These are phyloP conservation scores for Hermatobates lingyangjiaoensis DNA, from an alignment of 1,140 invertebrate species.

Conservation along the genomic window DNA sequence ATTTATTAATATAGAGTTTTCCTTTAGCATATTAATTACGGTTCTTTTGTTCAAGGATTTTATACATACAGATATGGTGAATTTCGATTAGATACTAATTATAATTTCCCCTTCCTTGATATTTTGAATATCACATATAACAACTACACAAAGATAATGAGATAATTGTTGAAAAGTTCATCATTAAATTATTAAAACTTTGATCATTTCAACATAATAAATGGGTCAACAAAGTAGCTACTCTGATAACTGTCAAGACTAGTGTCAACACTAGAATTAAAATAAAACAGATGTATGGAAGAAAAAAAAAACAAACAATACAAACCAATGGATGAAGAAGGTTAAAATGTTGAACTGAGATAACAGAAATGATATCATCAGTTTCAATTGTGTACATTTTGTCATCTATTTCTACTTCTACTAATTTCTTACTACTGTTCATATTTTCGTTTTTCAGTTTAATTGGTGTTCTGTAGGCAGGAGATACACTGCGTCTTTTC, in stretches of 20 bases:
- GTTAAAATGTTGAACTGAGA: conserved; percentile 40
- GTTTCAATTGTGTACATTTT: conserved; percentile 37
- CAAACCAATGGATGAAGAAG: conserved; percentile 4
- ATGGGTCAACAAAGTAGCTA: neutral
- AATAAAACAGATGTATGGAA: neutral
- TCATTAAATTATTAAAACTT: neutral
- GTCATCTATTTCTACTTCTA: conserved; percentile 68
- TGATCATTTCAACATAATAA: neutral
- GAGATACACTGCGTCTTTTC: too few relatives aligned
- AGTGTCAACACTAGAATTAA: neutral
- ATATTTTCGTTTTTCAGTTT: too few relatives aligned
- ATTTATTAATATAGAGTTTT: too few relatives aligned
- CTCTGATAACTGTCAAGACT: neutral
- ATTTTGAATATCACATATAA: too few relatives aligned
- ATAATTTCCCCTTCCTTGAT: too few relatives aligned
- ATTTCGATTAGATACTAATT: too few relatives aligned
- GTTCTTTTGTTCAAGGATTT: too few relatives aligned
- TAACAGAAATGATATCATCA: conserved; percentile 37
- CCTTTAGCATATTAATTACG: too few relatives aligned
- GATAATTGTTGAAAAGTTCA: neutral
- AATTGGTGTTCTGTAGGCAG: too few relatives aligned
- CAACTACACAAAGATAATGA: neutral
- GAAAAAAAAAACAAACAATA: neutral
- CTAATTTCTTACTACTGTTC: too few relatives aligned
- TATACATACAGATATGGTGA: too few relatives aligned